A percentile compares a stretch with the other conserved stretches of the same genome.
These are phyloP conservation scores for Petroica traversi DNA, from an alignment of 2,113 vertebrate genomes.

Conservation along the genomic window DNA sequence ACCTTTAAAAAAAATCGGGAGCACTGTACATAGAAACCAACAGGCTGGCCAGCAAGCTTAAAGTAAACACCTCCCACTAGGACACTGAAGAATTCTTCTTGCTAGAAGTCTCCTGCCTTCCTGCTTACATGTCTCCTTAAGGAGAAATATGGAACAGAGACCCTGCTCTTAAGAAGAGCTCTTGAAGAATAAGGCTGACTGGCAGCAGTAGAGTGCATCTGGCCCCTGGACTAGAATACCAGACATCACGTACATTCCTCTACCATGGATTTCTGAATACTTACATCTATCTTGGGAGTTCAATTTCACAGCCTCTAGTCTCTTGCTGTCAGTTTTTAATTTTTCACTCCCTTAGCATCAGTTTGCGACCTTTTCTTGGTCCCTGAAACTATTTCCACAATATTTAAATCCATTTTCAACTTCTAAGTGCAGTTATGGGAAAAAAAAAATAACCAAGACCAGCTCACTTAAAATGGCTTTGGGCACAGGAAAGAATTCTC, in stretches of 20 bases:
- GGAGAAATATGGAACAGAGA: background rate
- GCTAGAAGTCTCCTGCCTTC: background rate
- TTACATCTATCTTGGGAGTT: background rate
- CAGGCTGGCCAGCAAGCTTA: background rate
- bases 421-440: background rate
- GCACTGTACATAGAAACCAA: background rate
- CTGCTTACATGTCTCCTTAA: background rate
- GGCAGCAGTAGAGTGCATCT: background rate
- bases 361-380: background rate
- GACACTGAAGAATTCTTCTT: background rate
- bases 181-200: background rate
- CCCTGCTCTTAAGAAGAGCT: background rate
- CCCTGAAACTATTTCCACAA: background rate
- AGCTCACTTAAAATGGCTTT: constrained; percentile 83
- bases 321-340: background rate
- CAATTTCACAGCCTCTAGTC: background rate
- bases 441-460: background rate
- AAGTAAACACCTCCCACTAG: background rate
- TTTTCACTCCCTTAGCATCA: background rate
- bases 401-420: constrained; percentile 4
- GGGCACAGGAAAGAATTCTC: constrained; percentile 87
- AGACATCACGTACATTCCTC: background rate
- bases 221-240: background rate
- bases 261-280: background rate
- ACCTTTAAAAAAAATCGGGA: background rate